Evolutionary conservation across 2,888 invertebrate genomes (phyloP), one percentile per base, ranked within the genome.

Genomic region (Mesorhabditis sp.): DNA sequence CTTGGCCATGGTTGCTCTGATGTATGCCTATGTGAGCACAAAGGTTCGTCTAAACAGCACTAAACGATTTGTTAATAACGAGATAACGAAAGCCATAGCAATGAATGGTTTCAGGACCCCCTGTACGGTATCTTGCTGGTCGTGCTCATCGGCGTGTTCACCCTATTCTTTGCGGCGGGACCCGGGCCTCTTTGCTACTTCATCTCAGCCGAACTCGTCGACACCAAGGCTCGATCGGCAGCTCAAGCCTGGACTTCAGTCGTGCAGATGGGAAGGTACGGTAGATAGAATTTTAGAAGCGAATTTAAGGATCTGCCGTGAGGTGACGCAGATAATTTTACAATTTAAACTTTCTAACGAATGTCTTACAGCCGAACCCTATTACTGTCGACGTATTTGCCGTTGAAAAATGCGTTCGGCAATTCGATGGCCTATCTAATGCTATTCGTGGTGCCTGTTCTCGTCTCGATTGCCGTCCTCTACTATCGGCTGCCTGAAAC

Each of bases 131-230:
- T 74, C 68, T 74, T 76, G 64, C 73, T 82, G 6, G 78, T 81
- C 43, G 64, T 70, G 28, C 75, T 78, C 62, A 80, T 82, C 62
- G 74, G 78, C 64, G 67, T 81, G 5, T 82, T 82, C 72, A 76
- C 77, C 28, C 66, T 80, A 42, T 77, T 79, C 58, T 82, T 82
- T 62, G 75, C 82, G 15, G 70, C 80, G 7, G 82, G 82, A 5
- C 82, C 82, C 5, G 82, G 82, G 5, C 82, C 82, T 13, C 69
- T 82, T 3, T 80, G 78, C 63, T 82, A 80, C 67, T 82, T 82
- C 66, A 80, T 82, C 67, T 77, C 77, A 15, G 77, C 81, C 6
- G 82, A 82, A 69, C 66, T 82, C 44, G 76, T 82, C 45, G 80
- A 76, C 42, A 78, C 78, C 67, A 72, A 78, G 7, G 80, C 80